phyloP scores from a whole-genome alignment of 2,797 vertebrate species.

The Oreonectes daqikongensis region DNA sequence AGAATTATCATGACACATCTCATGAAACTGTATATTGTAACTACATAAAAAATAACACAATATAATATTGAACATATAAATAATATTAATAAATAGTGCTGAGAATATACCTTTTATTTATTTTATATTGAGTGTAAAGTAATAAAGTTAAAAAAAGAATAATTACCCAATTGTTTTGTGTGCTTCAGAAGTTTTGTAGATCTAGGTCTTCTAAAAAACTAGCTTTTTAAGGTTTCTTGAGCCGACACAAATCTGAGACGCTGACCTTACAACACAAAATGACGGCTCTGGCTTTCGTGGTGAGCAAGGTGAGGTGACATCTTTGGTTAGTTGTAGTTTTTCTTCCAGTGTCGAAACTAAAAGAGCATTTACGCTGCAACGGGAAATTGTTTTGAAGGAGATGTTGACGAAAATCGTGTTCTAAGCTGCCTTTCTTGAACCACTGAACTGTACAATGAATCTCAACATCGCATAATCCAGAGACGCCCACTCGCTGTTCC shows the following conservation, averaged over 20 bases:
- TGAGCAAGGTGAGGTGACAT: slow-evolving; percentile 47
- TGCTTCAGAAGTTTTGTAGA: slow-evolving; percentile 20
- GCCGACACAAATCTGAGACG: slow-evolving; percentile 51
- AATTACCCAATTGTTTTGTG: too few species aligned
- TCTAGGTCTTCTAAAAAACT: slow-evolving; percentile 39
- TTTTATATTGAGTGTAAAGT: too few species aligned
- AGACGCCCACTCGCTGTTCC: slow-evolving; percentile 20
- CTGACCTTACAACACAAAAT: slow-evolving; percentile 53
- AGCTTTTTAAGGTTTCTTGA: slow-evolving; percentile 38
- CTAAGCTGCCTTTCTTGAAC: slow-evolving; percentile 53
- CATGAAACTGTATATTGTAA: neutral
- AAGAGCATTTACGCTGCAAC: slow-evolving; percentile 25
- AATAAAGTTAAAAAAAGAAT: too few species aligned
- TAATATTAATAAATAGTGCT: too few species aligned
- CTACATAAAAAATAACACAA: too few species aligned
- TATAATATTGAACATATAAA: too few species aligned
- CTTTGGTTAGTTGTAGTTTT: slow-evolving; percentile 50
- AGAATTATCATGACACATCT: neutral
- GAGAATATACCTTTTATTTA: too few species aligned
- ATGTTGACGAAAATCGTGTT: slow-evolving; percentile 49
- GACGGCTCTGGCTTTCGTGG: slow-evolving; percentile 41
- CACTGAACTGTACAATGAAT: slow-evolving; percentile 27
- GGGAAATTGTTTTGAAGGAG: slow-evolving; percentile 57
- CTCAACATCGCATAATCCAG: slow-evolving; percentile 27
- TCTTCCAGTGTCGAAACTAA: slow-evolving; percentile 51